Percentiles rank a stretch among this genome's conserved stretches.
These are phyloP conservation scores for Sphaeramia orbicularis DNA, from an alignment of 2,797 vertebrate species.

Conservation along the genomic window DNA sequence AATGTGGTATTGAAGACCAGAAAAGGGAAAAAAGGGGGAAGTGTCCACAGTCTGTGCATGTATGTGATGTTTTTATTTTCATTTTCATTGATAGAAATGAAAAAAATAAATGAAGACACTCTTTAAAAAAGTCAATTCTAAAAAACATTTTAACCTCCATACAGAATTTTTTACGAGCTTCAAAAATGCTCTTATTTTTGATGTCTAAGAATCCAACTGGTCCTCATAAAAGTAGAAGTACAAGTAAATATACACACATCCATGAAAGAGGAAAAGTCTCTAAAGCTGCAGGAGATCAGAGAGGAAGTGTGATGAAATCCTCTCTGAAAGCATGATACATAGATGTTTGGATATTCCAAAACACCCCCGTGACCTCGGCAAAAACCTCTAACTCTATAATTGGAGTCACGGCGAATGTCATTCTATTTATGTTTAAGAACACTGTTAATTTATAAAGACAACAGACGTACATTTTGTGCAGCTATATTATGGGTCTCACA, in stretches of 20 bases:
- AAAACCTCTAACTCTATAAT: background rate
- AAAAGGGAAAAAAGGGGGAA: background rate
- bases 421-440: no score
- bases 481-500: no score
- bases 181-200: no score
- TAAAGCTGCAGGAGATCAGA: background rate
- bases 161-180: no score
- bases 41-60: background rate
- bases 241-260: background rate
- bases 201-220: no score
- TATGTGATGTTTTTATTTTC: background rate
- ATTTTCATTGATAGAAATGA: background rate
- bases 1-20: rapidly evolving
- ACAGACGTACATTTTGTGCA: no score
- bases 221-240: background rate
- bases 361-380: no score
- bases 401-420: background rate
- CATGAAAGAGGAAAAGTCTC: background rate
- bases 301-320: conserved; percentile 33
- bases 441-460: no score
- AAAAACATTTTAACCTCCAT: no score
- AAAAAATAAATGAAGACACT: background rate
- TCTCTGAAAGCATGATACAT: background rate
- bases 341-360: conserved; percentile 33
- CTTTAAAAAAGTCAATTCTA: background rate